Evolutionary conservation across 2,797 vertebrate genomes (phyloP).

Genomic region (Silurus aristotelis): DNA sequence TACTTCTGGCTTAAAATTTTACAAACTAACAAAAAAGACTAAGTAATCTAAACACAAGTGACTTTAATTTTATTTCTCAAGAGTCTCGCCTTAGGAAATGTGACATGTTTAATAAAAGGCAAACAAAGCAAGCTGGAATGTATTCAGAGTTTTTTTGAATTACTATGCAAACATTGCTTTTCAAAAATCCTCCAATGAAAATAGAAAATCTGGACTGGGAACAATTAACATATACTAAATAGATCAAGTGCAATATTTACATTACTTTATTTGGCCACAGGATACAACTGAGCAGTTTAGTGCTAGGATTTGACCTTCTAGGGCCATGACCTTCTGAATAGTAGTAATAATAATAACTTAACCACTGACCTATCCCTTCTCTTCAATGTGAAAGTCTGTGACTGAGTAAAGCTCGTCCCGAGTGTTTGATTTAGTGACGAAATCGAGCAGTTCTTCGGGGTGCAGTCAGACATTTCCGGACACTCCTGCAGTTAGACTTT

Average conservation of each 20-base stretch:
- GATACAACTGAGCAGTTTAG: not conserved
- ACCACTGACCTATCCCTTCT: not conserved
- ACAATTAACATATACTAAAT: not conserved
- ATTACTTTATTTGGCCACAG: not conserved
- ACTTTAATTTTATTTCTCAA: not conserved
- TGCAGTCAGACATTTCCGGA: not conserved
- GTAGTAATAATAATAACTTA: not conserved
- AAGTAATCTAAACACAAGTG: not conserved
- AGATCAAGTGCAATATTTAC: not conserved
- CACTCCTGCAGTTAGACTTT: not conserved
- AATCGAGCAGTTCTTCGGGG: slow-evolving; percentile 7
- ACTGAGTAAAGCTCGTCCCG: not conserved
- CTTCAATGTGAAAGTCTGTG: not conserved
- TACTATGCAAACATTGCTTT: not conserved
- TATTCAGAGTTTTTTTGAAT: not conserved
- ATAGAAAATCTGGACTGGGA: not conserved
- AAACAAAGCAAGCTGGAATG: not conserved
- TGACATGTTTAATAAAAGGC: not conserved
- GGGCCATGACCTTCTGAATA: not conserved
- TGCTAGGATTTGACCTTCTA: not conserved
- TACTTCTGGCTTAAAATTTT: no score
- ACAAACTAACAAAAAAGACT: not conserved
- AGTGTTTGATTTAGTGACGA: not conserved
- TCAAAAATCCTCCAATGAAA: not conserved
- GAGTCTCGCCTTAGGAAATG: not conserved